Conservation (phyloP, 2,113 vertebrate genomes). For the Picathartes gymnocephalus region DNA sequence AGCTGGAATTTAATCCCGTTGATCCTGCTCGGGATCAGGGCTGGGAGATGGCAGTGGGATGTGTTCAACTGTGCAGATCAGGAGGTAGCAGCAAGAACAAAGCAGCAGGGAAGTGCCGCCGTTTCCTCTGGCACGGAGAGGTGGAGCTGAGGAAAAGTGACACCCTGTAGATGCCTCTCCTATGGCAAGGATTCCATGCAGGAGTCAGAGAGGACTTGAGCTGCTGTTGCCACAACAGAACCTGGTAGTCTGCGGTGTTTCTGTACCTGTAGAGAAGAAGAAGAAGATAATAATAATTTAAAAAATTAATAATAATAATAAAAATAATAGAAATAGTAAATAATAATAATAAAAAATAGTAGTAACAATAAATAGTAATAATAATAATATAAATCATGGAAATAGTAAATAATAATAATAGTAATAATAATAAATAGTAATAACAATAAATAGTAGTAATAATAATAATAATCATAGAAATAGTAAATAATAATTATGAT, state of each 20-base stretch:
- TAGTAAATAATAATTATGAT: too few species aligned
- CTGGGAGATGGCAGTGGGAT: not conserved
- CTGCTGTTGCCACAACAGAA: not conserved
- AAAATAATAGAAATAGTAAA: too few species aligned
- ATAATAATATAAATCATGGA: too few species aligned
- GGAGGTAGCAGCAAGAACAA: not conserved
- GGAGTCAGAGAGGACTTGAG: not conserved
- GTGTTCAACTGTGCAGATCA: not conserved
- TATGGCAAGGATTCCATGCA: not conserved
- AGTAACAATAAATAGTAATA: not conserved
- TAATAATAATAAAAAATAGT: not conserved
- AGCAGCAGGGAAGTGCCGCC: not conserved
- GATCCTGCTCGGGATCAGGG: not conserved
- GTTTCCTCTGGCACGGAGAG: not conserved
- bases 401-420: not conserved
- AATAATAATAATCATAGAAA: too few species aligned
- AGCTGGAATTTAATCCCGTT: not conserved
- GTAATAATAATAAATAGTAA: not conserved
- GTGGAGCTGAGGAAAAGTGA: not conserved
- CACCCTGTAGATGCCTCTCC: not conserved
- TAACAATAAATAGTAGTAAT: not conserved
- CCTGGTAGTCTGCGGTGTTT: not conserved
- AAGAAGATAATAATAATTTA: not conserved
- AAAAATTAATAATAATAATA: not conserved
- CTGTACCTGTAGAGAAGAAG: not conserved